A percentile compares a stretch with the other conserved stretches of the same genome.
Conservation (phyloP, 2,888 invertebrate genomes). For the Rhagonycha fulva region DNA sequence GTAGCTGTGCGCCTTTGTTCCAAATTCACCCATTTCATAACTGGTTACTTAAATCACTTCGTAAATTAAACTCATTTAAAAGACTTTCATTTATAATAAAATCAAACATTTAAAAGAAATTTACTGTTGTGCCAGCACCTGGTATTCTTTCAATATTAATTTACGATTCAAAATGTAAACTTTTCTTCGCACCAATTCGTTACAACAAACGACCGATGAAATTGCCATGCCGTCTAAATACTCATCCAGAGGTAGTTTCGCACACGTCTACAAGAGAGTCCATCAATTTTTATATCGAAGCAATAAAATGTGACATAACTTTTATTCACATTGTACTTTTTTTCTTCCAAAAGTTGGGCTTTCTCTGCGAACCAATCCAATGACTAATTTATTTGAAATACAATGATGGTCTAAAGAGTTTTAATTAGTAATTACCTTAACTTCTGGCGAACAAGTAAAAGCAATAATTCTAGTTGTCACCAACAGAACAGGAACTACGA, state of each 20-base stretch:
- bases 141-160: no score
- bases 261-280: not conserved
- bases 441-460: conserved; percentile 26
- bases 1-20: no score
- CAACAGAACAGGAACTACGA: conserved; percentile 31
- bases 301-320: not conserved
- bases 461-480: conserved; percentile 32
- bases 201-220: not conserved
- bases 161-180: not conserved
- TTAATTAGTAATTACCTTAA: conserved; percentile 32
- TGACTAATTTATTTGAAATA: not conserved
- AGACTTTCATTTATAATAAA: no score
- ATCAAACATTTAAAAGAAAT: no score
- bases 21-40: no score
- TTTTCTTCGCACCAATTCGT: not conserved
- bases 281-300: not conserved
- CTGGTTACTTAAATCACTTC: no score
- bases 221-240: not conserved
- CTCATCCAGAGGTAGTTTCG: not conserved
- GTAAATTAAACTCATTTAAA: no score
- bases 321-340: not conserved
- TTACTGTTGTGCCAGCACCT: no score
- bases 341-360: not conserved
- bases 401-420: conserved; percentile 6
- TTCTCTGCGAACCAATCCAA: not conserved